Conservation (phyloP, 2,113 vertebrate species). For the Clinocottus analis region DNA sequence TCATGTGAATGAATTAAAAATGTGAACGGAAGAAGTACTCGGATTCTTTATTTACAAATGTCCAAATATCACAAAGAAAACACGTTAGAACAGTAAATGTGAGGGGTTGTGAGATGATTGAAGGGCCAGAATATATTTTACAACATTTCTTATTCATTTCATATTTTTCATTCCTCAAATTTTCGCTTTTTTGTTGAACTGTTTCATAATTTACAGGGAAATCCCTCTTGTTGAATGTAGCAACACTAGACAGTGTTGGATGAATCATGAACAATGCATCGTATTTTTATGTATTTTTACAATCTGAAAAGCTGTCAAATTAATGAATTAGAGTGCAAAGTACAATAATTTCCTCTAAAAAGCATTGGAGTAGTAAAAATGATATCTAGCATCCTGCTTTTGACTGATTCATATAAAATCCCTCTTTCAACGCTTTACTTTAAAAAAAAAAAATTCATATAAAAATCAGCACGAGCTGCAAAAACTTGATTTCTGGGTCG, state of each 20-base stretch:
- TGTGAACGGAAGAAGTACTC: background rate
- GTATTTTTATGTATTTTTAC: background rate
- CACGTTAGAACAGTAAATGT: background rate
- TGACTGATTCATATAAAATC: slow-evolving; percentile 14
- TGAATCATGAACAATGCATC: background rate
- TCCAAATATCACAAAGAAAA: background rate
- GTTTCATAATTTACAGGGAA: background rate
- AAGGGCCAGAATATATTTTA: background rate
- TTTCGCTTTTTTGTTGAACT: background rate
- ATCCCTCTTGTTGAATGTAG: background rate
- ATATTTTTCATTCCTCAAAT: no score
- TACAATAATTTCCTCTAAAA: background rate
- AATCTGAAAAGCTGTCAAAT: background rate
- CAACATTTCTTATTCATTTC: no score
- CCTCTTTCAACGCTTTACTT: background rate
- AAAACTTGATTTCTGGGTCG: background rate
- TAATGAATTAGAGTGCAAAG: background rate
- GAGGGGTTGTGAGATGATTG: background rate
- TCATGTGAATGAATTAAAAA: slow-evolving; percentile 27
- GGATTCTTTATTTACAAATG: background rate
- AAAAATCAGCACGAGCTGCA: background rate
- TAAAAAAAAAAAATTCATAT: background rate
- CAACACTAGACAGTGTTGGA: background rate
- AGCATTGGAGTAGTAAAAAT: background rate
- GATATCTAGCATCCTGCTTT: slow-evolving; percentile 5